A percentile compares a stretch with the other conserved stretches of the same genome.
Conservation (phyloP, 2,888 invertebrate species). For the Gastrophysa polygoni region DNA sequence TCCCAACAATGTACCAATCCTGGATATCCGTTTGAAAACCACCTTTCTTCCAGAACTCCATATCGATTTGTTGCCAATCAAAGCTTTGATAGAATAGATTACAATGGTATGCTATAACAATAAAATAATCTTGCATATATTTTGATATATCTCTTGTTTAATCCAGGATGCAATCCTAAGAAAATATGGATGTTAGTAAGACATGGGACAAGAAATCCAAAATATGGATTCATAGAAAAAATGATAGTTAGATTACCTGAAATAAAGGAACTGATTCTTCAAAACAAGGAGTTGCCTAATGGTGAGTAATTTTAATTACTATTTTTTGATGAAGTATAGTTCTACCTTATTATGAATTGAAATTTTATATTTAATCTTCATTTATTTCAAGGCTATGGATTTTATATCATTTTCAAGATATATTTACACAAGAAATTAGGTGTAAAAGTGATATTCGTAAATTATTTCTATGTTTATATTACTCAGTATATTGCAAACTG, state of each 20-base stretch:
- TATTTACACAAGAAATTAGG: too few relatives aligned
- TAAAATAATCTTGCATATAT: neutral
- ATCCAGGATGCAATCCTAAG: slow-evolving; percentile 46
- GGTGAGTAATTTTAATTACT: slow-evolving; percentile 51
- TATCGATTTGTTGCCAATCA: slow-evolving; percentile 73
- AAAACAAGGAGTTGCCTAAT: slow-evolving; percentile 60
- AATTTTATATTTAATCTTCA: too few relatives aligned
- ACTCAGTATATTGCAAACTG: too few relatives aligned
- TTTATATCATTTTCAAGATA: too few relatives aligned
- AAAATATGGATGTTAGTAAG: slow-evolving; percentile 79
- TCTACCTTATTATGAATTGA: too few relatives aligned
- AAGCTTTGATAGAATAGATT: slow-evolving; percentile 65
- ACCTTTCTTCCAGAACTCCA: slow-evolving; percentile 73
- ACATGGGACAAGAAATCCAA: slow-evolving; percentile 80
- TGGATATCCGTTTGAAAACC: slow-evolving; percentile 50
- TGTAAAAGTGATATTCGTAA: too few relatives aligned
- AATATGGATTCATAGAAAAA: slow-evolving; percentile 62
- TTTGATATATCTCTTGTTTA: neutral
- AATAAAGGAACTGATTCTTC: slow-evolving; percentile 63
- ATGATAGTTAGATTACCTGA: slow-evolving; percentile 63
- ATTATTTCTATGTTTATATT: too few relatives aligned
- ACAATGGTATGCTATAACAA: slow-evolving; percentile 60
- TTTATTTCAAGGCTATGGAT: too few relatives aligned
- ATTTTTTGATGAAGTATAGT: too few relatives aligned
- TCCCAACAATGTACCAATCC: slow-evolving; percentile 28